phyloP scores from a whole-genome alignment of 2,113 vertebrate genomes.

The Callithrix jacchus region DNA sequence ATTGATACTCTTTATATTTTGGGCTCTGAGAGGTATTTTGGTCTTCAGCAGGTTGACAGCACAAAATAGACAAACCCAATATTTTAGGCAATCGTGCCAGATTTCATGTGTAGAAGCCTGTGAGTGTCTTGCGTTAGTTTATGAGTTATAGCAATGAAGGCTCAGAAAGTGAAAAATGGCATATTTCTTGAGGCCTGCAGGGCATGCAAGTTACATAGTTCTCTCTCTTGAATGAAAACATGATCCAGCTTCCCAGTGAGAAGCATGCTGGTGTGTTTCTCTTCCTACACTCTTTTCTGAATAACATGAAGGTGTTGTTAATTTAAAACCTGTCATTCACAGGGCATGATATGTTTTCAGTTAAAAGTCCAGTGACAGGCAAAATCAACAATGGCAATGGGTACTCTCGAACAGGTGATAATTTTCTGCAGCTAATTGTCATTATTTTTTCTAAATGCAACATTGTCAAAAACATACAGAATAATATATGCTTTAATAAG shows the following conservation, averaged over 20 bases:
- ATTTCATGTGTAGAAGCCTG: slow-evolving; percentile 52
- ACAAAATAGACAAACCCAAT: slow-evolving; percentile 74
- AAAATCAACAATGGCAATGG: slow-evolving; percentile 46
- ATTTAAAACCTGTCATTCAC: slow-evolving; percentile 83
- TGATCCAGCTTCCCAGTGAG: slow-evolving; percentile 58
- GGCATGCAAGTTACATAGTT: not conserved
- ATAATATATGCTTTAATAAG: slow-evolving; percentile 70
- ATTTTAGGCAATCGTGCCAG: slow-evolving; percentile 70
- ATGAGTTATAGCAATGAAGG: slow-evolving; percentile 67
- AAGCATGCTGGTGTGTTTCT: slow-evolving; percentile 57
- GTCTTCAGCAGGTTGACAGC: slow-evolving; percentile 67
- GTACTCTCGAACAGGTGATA: slow-evolving; percentile 74
- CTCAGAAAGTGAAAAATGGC: slow-evolving; percentile 52
- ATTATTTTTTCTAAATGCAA: slow-evolving; percentile 71
- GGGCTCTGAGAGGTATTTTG: slow-evolving; percentile 63
- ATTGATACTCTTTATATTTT: slow-evolving; percentile 61
- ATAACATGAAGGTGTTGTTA: slow-evolving; percentile 76
- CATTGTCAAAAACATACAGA: slow-evolving; percentile 70
- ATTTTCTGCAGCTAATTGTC: slow-evolving; percentile 80
- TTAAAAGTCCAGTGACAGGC: slow-evolving; percentile 63
- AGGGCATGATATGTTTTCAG: slow-evolving; percentile 68
- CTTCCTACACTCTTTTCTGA: slow-evolving; percentile 62
- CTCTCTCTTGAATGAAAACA: slow-evolving; percentile 68
- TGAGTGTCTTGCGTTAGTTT: slow-evolving; percentile 56
- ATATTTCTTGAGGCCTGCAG: slow-evolving; percentile 59